Base-by-base conservation (phyloP, 2,113 vertebrate species). In the Perca schrenkii region DNA sequence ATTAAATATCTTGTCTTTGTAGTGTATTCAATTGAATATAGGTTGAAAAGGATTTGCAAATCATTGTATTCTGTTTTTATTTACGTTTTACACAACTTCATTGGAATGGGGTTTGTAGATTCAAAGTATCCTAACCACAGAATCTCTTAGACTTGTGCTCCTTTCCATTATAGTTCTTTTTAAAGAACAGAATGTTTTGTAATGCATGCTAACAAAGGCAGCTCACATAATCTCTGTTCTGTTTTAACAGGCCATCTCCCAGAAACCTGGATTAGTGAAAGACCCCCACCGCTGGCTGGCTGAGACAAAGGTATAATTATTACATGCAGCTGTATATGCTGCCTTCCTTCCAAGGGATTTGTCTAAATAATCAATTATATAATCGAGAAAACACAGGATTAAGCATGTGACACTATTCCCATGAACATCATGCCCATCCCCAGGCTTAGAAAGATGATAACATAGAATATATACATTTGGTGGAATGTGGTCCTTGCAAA, bases 281-380 rank as follows among this genome's bases (percentile, higher is more conserved):
- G 97, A 99, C 80, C 95, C 96, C 86, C 97, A 98, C 92, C 94
- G 93, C 81, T 99, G 98, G 98, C 91, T 98, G 53, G 97, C 97
- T 85, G 98, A 99, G 93, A 97, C 96, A 84, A 98, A 99, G 97
- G 98, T 99, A 96, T 89, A 72, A 82, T 31, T 10, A 28, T 43
- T 52, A 62, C 53, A 62, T 64, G 52, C 43, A 65, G 6, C 11
- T 63, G 17, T 43, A 43, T 43, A 43, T 68, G 58, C 56, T 53
- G 34, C 14, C 16, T 58, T 54, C 36, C 4, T n/a, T 31, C 40
- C 8, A 25, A 5, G 11, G 7, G 15, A 65, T 79, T 61, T 66
- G 52, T 49, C 6, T 14, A 21, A 54, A 62, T 74, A 57, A 73
- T 72, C 16, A 65, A 16, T 80, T 46, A 43, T 54, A 31, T 65